A percentile compares a stretch with the other conserved stretches of the same genome.
These are phyloP conservation scores for Siderastrea siderea DNA, from an alignment of 92 coral and sea anemone species.

Conservation along the genomic window DNA sequence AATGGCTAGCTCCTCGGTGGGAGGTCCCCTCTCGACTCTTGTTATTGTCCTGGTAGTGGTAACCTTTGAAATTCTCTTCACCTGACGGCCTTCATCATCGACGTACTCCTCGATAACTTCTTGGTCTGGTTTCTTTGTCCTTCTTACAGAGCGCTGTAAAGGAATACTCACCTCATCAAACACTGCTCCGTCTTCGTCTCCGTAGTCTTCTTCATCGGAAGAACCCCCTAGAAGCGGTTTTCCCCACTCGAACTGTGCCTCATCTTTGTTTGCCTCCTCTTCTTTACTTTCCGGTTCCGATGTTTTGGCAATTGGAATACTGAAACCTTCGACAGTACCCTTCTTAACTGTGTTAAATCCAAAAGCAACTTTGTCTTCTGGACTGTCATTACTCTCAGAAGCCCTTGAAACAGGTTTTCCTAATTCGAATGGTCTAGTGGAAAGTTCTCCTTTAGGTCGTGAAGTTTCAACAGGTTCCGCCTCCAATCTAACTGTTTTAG, in stretches of 20 bases:
- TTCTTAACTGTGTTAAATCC: constrained; percentile 45
- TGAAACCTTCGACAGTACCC: constrained; percentile 50
- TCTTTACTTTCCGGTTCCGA: constrained; percentile 30
- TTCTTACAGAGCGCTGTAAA: constrained; percentile 26
- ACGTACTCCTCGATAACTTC: constrained; percentile 79
- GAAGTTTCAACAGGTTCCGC: constrained; percentile 21
- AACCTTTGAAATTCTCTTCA: constrained; percentile 76
- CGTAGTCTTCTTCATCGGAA: constrained; percentile 54
- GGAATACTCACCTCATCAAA: constrained; percentile 36
- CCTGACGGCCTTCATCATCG: constrained; percentile 84
- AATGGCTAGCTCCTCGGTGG: constrained; percentile 1
- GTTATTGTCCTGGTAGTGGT: constrained; percentile 42
- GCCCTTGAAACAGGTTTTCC: constrained; percentile 33
- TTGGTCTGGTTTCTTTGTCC: constrained; percentile 15
- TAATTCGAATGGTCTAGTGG: constrained; percentile 53
- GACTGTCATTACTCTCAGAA: constrained; percentile 56
- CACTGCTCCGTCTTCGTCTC: constrained; percentile 34
- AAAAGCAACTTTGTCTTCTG: constrained; percentile 43
- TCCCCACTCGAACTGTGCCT: constrained; percentile 55
- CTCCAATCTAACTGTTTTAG: constrained; percentile 19
- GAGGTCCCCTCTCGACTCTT: constrained; percentile 19
- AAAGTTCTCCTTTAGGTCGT: constrained; percentile 24
- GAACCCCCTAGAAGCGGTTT: constrained; percentile 62
- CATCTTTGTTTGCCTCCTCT: not conserved
- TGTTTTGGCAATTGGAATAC: constrained; percentile 45